Conservation (phyloP, 2,888 invertebrate genomes). For the Plagodis dolabraria region DNA sequence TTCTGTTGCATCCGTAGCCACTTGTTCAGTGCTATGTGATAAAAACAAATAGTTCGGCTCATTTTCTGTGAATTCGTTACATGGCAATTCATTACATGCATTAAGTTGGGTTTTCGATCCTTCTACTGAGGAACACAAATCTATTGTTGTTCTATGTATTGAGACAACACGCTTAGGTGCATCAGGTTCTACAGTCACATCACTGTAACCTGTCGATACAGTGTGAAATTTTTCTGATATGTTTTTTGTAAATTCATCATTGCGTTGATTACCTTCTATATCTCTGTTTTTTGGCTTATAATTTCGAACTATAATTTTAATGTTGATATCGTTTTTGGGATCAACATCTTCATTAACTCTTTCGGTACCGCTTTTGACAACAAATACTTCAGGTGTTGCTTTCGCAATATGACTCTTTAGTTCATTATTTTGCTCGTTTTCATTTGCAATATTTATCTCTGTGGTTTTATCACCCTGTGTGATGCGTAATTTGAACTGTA, state of each 20-base stretch:
- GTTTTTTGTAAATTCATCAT: constrained; percentile 54
- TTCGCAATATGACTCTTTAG: constrained; percentile 30
- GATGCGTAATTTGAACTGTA: constrained; percentile 64
- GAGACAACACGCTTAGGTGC: constrained; percentile 49
- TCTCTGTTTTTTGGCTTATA: constrained; percentile 46
- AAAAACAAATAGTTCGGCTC: constrained; percentile 30
- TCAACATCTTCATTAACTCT: constrained; percentile 39
- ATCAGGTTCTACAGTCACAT: constrained; percentile 40
- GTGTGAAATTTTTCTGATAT: constrained; percentile 66
- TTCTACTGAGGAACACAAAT: constrained; percentile 50
- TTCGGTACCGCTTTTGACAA: constrained; percentile 46
- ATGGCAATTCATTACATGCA: constrained; percentile 21
- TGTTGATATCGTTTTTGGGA: constrained; percentile 44
- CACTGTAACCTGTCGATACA: constrained; percentile 64
- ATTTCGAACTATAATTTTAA: constrained; percentile 2
- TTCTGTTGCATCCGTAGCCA: constrained; percentile 30
- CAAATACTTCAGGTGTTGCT: constrained; percentile 50
- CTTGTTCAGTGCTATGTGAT: constrained; percentile 31
- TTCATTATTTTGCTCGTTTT: constrained; percentile 25
- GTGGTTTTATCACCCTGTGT: constrained; percentile 59
- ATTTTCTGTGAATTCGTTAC: constrained; percentile 26
- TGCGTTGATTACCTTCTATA: constrained; percentile 17
- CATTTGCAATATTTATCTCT: constrained; percentile 54
- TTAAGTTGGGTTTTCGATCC: constrained; percentile 35
- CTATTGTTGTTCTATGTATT: constrained; percentile 55